These are phyloP conservation scores for Gymnoscelis rufifasciata DNA, from an alignment of 2,888 invertebrate genomes.

Conservation along the genomic window DNA sequence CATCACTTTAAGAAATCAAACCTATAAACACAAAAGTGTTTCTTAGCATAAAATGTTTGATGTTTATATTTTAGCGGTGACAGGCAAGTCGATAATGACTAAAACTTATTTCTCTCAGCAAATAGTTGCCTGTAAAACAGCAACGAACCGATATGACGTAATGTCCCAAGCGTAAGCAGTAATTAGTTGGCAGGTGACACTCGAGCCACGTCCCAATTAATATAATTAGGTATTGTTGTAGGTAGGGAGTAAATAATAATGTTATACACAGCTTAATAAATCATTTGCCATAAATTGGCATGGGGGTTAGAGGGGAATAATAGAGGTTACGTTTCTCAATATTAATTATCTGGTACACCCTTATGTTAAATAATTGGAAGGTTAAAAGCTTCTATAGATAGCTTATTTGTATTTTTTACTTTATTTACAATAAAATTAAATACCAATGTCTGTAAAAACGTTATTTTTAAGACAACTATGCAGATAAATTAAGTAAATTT, in stretches of 20 bases:
- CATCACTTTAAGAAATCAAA: too few relatives aligned
- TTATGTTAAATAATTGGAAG: too few relatives aligned
- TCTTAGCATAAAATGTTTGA: too few relatives aligned
- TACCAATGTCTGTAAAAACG: too few relatives aligned
- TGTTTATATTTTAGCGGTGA: too few relatives aligned
- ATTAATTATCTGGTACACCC: background rate
- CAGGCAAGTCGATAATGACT: too few relatives aligned
- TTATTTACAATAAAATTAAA: too few relatives aligned
- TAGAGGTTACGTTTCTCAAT: background rate
- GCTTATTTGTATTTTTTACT: too few relatives aligned
- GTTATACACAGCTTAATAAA: background rate
- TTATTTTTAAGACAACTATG: too few relatives aligned
- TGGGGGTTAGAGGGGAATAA: background rate
- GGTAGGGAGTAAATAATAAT: background rate
- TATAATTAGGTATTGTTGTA: conserved; percentile 8
- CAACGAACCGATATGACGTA: conserved; percentile 1
- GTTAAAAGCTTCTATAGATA: background rate
- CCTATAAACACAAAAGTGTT: too few relatives aligned
- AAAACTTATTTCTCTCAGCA: background rate
- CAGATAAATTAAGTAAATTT: too few relatives aligned
- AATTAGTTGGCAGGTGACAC: conserved; percentile 13
- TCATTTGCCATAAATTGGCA: background rate
- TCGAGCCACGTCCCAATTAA: conserved; percentile 11
- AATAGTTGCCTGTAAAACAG: background rate
- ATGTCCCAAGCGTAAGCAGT: conserved; percentile 4